A percentile compares a stretch with the other conserved stretches of the same genome.
These are phyloP conservation scores for Eublepharis macularius DNA, from an alignment of 2,113 vertebrate species.

Conservation along the genomic window DNA sequence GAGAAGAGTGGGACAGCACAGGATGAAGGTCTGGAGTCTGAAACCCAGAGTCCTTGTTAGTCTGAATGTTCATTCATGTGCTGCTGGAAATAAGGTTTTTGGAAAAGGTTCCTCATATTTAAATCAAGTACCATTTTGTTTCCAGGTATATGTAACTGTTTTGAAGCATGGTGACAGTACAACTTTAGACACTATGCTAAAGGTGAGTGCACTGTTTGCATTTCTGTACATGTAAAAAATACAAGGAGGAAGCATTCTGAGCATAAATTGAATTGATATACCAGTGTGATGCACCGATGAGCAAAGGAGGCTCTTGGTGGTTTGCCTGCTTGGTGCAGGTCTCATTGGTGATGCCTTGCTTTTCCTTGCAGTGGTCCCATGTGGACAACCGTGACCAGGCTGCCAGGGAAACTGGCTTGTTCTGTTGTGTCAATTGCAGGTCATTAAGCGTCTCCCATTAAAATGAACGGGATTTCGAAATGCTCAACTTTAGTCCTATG, in stretches of 20 bases:
- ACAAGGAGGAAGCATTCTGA: not conserved
- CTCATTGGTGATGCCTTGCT: not conserved
- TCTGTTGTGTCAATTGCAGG: not conserved
- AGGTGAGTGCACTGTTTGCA: slow-evolving; percentile 75
- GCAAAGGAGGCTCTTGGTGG: not conserved
- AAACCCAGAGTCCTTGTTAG: not conserved
- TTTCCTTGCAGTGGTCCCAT: not conserved
- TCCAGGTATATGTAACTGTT: slow-evolving; percentile 94
- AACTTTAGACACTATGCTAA: slow-evolving; percentile 95
- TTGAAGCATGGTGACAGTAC: slow-evolving; percentile 92
- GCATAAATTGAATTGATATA: rapidly evolving
- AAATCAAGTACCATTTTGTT: not conserved
- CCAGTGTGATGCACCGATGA: not conserved
- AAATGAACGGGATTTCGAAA: not conserved
- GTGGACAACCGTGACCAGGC: not conserved
- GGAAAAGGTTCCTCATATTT: not conserved
- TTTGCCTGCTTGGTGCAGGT: not conserved
- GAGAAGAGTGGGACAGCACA: no score
- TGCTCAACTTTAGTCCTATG: not conserved
- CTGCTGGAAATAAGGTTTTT: not conserved
- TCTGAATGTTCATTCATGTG: not conserved
- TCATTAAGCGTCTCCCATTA: not conserved
- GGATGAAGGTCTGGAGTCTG: not conserved
- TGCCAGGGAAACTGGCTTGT: not conserved
- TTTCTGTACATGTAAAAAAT: not conserved